Conservation (phyloP, 1,140 invertebrate genomes). For the Drosophila persimilis region DNA sequence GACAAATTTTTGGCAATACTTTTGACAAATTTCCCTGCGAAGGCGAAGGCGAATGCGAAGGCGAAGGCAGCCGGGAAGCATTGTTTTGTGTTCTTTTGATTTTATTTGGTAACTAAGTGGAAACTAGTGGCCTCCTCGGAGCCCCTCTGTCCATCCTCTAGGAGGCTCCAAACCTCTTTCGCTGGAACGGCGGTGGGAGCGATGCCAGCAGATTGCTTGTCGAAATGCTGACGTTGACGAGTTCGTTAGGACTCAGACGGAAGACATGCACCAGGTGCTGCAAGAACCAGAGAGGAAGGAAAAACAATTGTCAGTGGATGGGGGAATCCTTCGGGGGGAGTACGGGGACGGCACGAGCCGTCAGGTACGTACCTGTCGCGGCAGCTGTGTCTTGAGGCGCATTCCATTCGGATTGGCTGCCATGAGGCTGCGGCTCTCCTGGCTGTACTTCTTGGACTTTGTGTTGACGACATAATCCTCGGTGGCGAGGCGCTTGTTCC, state of each 20-base stretch:
- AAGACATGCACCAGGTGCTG: conserved; percentile 87
- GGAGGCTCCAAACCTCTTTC: conserved; percentile 86
- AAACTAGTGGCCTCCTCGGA: conserved; percentile 18
- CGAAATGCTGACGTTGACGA: conserved; percentile 88
- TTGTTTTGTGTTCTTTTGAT: conserved; percentile 37
- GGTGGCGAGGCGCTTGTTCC: not conserved
- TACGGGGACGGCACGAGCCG: too few relatives aligned
- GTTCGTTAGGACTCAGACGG: conserved; percentile 85
- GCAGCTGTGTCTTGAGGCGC: conserved; percentile 7
- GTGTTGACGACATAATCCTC: not conserved
- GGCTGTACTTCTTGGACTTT: conserved; percentile 29
- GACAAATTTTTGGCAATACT: conserved; percentile 71
- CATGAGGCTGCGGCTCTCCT: not conserved
- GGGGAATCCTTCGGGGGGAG: not conserved
- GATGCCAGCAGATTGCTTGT: conserved; percentile 85
- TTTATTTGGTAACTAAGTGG: conserved; percentile 60
- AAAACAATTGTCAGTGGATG: conserved; percentile 1
- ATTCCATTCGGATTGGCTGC: not conserved
- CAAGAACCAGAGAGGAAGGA: conserved; percentile 64
- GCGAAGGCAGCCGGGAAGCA: not conserved
- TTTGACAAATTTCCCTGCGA: conserved; percentile 52
- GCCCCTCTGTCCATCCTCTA: conserved; percentile 43
- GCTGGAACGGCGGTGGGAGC: conserved; percentile 86
- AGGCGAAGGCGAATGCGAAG: not conserved
- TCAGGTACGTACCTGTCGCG: conserved; percentile 23